Base-by-base conservation (phyloP, 2,797 vertebrate species). In the Tarsius wallacei region DNA sequence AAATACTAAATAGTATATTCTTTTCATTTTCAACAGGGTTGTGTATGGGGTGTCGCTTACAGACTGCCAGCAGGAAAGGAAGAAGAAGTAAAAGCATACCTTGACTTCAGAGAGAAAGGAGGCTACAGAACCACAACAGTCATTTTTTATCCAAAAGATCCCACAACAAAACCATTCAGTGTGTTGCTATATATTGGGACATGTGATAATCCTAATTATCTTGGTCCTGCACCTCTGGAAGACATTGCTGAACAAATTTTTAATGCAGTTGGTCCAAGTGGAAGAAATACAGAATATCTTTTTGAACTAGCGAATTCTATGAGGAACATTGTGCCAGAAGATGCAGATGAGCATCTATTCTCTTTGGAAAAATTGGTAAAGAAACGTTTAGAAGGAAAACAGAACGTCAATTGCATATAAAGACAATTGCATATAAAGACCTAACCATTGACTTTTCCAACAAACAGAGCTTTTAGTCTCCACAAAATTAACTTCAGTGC, bases 31-130 rank as follows among this genome's bases (percentile, higher is more conserved):
- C 86, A 74, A 83, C 98, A 99, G 99, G 99, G 99, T 0, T 99
- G 99, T 16, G 99, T 99, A 74, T 99, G 99, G 99, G 99, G 99
- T 28, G 99, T 99, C 49, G 99, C 99, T 93, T 99, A 99, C 98
- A 99, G 99, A 97, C 95, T 99, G 87, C 99, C 99, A 12, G 98
- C 98, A 0, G 99, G 99, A 93, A 99, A 97, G 90, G 99, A 99
- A 97, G 98, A 99, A 80, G 99, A 99, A 98, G 99, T 99, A 76
- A 99, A 99, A 98, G 98, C 99, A 24, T 99, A 99, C 98, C 99
- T 99, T 68, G 99, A 99, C 98, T 99, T 99, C 98, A 97, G 99
- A 98, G 99, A 99, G 98, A 99, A 99, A 97, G 99, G 99, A 31
- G 99, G 99, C 91, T 99, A 99, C 97, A 99, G 99, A 97, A 99